These are phyloP conservation scores for Tragopan temminckii DNA, from an alignment of 2,797 vertebrate species.

Conservation along the genomic window DNA sequence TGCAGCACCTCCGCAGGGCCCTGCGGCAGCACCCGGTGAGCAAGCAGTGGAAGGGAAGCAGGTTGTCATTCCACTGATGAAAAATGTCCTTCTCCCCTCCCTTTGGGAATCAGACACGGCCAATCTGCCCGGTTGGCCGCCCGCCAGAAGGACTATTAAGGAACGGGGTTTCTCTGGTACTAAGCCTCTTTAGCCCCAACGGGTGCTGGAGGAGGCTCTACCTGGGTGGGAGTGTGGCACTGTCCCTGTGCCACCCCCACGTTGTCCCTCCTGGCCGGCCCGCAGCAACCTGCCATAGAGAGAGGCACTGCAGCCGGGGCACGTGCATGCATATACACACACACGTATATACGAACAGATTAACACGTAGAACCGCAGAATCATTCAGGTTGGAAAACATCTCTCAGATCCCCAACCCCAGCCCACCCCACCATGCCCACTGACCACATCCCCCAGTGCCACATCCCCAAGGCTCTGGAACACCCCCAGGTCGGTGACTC, in stretches of 20 bases:
- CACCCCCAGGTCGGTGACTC: too few relatives aligned
- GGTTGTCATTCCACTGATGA: not conserved
- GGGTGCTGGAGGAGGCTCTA: fast-evolving
- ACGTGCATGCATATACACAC: not conserved
- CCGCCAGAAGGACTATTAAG: constrained; percentile 21
- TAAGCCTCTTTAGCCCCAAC: constrained; percentile 4
- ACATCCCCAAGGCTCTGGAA: too few relatives aligned
- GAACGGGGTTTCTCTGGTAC: not conserved
- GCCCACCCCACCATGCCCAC: too few relatives aligned
- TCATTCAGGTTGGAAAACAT: too few relatives aligned
- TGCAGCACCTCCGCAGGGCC: fast-evolving
- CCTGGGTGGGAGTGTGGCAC: not conserved
- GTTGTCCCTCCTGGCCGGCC: not conserved
- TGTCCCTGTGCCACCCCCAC: fast-evolving
- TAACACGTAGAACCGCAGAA: too few relatives aligned
- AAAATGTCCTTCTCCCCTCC: not conserved
- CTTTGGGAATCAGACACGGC: not conserved
- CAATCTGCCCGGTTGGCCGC: not conserved
- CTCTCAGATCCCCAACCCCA: too few relatives aligned
- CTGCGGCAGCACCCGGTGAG: not conserved
- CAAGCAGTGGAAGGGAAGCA: not conserved
- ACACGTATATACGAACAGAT: too few relatives aligned
- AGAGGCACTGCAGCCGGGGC: not conserved
- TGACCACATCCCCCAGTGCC: too few relatives aligned
- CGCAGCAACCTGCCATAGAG: not conserved